Evolutionary conservation across 2,797 vertebrate species (phyloP).

Genomic region (Halcyon chelicuti): DNA sequence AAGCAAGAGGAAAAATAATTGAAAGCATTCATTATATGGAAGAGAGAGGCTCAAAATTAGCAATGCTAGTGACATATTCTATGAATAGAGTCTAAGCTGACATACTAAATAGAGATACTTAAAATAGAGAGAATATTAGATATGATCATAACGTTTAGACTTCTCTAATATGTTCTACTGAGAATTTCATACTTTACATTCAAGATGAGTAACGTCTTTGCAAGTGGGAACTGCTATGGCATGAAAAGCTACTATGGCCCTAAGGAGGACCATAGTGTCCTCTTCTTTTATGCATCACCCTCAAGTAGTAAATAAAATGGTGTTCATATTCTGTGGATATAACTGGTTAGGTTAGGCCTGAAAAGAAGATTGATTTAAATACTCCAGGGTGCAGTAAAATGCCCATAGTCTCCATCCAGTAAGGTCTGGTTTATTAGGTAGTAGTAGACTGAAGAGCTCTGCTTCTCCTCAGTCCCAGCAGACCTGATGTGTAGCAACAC

Average conservation of each 20-base stretch:
- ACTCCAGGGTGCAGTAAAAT: neutral
- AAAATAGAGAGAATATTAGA: conserved; percentile 35
- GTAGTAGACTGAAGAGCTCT: neutral
- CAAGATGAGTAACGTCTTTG: neutral
- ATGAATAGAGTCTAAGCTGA: conserved; percentile 29
- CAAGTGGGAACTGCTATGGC: neutral
- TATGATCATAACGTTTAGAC: conserved; percentile 34
- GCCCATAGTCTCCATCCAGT: neutral
- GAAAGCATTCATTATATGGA: conserved; percentile 33
- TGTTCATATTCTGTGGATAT: neutral
- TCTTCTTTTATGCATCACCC: neutral
- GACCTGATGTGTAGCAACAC: neutral
- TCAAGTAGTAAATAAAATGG: neutral
- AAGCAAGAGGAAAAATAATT: conserved; percentile 43
- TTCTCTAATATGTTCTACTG: neutral
- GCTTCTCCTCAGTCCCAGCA: neutral
- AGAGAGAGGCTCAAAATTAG: conserved; percentile 33
- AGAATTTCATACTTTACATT: neutral
- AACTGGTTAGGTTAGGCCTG: neutral
- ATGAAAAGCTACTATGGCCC: neutral
- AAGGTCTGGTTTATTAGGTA: neutral
- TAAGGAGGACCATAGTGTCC: neutral
- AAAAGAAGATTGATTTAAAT: neutral
- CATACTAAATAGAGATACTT: conserved; percentile 12
- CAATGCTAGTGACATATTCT: neutral